These are phyloP conservation scores for Sciurus carolinensis DNA, from an alignment of 2,797 vertebrate species.

Conservation along the genomic window DNA sequence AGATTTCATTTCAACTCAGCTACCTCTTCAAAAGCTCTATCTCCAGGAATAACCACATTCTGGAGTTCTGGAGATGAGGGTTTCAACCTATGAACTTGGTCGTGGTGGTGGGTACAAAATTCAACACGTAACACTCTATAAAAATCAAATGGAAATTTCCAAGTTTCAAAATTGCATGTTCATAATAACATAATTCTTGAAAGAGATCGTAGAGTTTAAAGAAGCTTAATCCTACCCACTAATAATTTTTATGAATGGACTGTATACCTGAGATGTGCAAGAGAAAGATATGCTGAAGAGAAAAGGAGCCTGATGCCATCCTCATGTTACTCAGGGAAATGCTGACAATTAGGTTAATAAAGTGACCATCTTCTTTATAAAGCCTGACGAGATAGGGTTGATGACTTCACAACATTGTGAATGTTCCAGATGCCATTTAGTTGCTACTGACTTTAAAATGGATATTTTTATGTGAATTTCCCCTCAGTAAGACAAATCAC, in stretches of 20 bases:
- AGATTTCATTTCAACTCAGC: not conserved
- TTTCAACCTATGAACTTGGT: not conserved
- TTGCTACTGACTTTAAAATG: not conserved
- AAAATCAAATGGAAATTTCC: not conserved
- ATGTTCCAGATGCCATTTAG: not conserved
- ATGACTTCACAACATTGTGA: no score
- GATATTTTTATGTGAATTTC: not conserved
- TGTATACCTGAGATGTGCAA: not conserved
- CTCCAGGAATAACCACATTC: not conserved
- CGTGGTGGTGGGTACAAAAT: not conserved
- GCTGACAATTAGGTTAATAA: not conserved
- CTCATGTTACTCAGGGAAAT: not conserved
- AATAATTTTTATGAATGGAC: not conserved
- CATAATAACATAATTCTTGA: not conserved
- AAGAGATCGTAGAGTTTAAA: not conserved
- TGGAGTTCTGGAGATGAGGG: not conserved
- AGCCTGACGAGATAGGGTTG: not conserved
- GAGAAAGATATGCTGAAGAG: no score
- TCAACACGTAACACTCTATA: not conserved
- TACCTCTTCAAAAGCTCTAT: not conserved
- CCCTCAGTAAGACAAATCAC: not conserved
- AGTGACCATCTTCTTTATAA: not conserved
- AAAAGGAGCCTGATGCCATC: no score
- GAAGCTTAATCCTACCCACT: not conserved
- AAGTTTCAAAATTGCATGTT: not conserved